Conservation (phyloP, 2,888 invertebrate genomes). For the Prenolepis imparis region DNA sequence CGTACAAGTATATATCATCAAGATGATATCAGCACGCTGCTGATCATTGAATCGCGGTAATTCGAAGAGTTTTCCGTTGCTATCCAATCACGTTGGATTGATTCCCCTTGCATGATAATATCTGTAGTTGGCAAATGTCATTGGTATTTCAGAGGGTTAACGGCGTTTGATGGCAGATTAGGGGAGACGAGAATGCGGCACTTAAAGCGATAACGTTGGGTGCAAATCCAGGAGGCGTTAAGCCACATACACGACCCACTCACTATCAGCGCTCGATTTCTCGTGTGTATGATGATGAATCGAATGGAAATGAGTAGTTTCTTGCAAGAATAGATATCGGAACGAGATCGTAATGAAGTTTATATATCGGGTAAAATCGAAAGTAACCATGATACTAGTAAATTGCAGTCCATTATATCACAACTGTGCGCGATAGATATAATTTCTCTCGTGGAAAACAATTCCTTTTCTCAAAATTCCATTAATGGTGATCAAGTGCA, state of each 20-base stretch:
- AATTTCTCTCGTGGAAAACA: neutral
- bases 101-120: slow-evolving; percentile 26
- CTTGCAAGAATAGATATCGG: slow-evolving; percentile 24
- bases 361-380: slow-evolving; percentile 12
- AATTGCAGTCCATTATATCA: neutral
- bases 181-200: slow-evolving; percentile 49
- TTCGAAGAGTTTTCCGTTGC: slow-evolving; percentile 13
- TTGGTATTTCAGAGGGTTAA: slow-evolving; percentile 48
- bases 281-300: slow-evolving; percentile 9
- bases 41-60: slow-evolving; percentile 39
- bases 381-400: slow-evolving; percentile 10
- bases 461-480: neutral
- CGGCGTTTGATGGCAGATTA: slow-evolving; percentile 55
- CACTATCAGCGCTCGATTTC: slow-evolving; percentile 16
- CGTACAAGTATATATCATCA: neutral
- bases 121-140: slow-evolving; percentile 43
- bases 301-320: slow-evolving; percentile 41
- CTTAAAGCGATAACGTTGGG: slow-evolving; percentile 59
- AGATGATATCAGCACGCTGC: neutral
- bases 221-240: slow-evolving; percentile 59
- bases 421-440: neutral
- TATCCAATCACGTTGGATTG: slow-evolving; percentile 27
- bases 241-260: slow-evolving; percentile 41
- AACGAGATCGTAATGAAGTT: slow-evolving; percentile 10
- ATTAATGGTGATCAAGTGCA: neutral